These are phyloP conservation scores for Ochotona princeps DNA, from an alignment of 2,113 vertebrate genomes.

Conservation along the genomic window DNA sequence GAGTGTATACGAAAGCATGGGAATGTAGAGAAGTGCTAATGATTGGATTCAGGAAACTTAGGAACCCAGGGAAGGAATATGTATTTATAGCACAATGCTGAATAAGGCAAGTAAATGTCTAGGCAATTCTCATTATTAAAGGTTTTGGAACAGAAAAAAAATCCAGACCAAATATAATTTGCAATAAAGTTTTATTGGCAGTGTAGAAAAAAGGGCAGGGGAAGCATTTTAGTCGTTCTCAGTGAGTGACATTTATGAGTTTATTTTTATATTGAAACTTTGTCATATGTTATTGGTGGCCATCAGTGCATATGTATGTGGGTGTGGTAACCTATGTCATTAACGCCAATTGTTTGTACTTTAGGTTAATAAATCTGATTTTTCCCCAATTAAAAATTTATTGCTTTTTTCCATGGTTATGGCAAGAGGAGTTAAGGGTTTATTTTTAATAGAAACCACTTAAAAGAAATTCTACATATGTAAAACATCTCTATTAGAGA, in stretches of 20 bases:
- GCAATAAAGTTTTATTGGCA: conserved; percentile 65
- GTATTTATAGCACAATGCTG: not conserved
- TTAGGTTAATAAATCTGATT: not conserved
- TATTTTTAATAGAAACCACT: not conserved
- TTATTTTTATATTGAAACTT: conserved; percentile 62
- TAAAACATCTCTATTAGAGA: not conserved
- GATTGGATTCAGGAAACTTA: not conserved
- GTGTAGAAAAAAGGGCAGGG: not conserved
- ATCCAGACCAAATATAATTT: conserved; percentile 55
- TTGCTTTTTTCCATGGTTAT: not conserved
- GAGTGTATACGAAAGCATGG: not conserved
- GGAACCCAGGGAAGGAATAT: not conserved
- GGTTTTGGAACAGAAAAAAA: conserved; percentile 45
- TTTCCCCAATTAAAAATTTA: not conserved
- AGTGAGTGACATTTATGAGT: conserved; percentile 48
- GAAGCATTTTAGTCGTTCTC: conserved; percentile 61
- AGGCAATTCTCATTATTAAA: conserved; percentile 25
- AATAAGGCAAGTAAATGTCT: not conserved
- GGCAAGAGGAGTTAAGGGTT: not conserved
- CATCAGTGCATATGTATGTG: not conserved
- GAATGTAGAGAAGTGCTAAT: conserved; percentile 26
- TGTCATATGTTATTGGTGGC: conserved; percentile 1
- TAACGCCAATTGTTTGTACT: not conserved
- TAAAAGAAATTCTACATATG: not conserved
- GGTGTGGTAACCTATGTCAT: not conserved